Base-by-base conservation (phyloP, 2,113 vertebrate species). In the Nymphicus hollandicus region DNA sequence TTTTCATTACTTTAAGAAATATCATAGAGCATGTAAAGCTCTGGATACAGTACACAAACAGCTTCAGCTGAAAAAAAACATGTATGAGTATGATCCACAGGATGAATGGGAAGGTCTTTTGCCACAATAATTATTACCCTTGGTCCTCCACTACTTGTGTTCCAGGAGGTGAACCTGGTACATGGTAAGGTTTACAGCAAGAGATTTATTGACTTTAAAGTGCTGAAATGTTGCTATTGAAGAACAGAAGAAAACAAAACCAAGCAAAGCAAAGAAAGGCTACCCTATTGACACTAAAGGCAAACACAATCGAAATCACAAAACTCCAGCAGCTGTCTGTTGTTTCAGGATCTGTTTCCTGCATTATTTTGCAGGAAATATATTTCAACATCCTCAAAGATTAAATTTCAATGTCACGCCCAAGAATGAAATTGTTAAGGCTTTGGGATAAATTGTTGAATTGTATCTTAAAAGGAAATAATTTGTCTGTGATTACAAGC, bases 391-490 rank as follows among this genome's bases (percentile, higher is more conserved):
- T 76, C 52, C 35, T 95, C 44, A 68, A 93, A 91, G 55, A 71
- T 84, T 91, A 85, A 85, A 86, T 53, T 90, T 94, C 39, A 96
- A 25, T 91, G 79, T 76, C 47, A 65, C 9, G 65, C 4, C 44
- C 39, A 86, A 64, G 52, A 56, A 95, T 64, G 24, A 74, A 96
- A 74, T 56, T 64, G 33, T 74, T 69, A 84, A 88, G 64, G 11
- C 72, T 93, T 96, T 84, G 77, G 56, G 39, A 35, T 90, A 41
- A 92, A 86, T 80, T 81, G 56, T 14, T 35, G 31, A 94, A 86
- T 29, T 79, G 49, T 81, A 61, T 91, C 61, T 92, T 92, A 79
- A 74, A 96, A 84, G 55, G 35, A 88, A 95, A 94, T 88, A 46
- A 3, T 2, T 44, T 2, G 0, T 56, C 76, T 68, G 52, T 86